A percentile compares a stretch with the other conserved stretches of the same genome.
These are phyloP conservation scores for Mesitornis unicolor DNA, from an alignment of 2,113 vertebrate genomes.

Conservation along the genomic window DNA sequence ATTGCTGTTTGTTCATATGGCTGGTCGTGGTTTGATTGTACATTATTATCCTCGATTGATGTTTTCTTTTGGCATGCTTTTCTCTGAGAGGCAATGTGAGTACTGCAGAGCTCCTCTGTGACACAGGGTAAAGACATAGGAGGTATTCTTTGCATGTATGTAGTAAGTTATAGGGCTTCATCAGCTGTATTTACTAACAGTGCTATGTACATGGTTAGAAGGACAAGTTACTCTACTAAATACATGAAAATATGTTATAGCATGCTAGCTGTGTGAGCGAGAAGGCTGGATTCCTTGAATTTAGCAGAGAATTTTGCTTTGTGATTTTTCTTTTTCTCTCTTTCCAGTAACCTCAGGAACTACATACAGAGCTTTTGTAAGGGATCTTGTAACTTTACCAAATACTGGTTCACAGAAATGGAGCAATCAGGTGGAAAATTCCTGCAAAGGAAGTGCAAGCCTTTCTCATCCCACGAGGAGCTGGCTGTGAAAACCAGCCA, in stretches of 20 bases:
- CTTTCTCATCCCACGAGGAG: not conserved
- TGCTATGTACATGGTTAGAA: not conserved
- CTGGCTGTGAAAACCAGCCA: not conserved
- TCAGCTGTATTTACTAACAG: not conserved
- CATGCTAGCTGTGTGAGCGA: not conserved
- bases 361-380: not conserved
- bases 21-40: not conserved
- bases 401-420: not conserved
- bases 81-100: not conserved
- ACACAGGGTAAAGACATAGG: not conserved
- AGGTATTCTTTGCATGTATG: not conserved
- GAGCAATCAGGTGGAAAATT: not conserved
- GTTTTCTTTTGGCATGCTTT: not conserved
- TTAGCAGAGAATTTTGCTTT: not conserved
- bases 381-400: not conserved
- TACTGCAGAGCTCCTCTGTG: not conserved
- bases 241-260: not conserved
- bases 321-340: not conserved
- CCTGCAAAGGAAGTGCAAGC: not conserved
- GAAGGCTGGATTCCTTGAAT: not conserved
- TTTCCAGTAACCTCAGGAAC: not conserved
- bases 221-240: not conserved
- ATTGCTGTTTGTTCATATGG: rapidly evolving
- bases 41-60: not conserved
- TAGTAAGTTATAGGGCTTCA: not conserved